Evolutionary conservation across 1,140 invertebrate species (phyloP).

Genomic region (Atta colombica): DNA sequence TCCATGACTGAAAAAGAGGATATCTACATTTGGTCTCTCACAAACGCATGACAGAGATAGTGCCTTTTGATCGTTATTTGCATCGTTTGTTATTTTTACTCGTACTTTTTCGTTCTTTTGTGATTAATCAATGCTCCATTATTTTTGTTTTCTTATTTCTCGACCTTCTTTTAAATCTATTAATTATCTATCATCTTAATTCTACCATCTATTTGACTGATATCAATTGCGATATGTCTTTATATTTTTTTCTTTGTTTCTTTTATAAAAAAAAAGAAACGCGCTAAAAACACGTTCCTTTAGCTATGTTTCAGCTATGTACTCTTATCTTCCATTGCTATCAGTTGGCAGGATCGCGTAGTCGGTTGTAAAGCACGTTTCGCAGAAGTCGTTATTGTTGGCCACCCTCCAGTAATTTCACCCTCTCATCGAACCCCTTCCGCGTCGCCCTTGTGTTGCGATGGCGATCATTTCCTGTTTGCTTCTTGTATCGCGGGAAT

Average conservation of each 20-base stretch:
- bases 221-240: neutral
- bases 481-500: neutral
- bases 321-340: slow-evolving; percentile 39
- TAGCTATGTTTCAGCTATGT: neutral
- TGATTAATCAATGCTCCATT: neutral
- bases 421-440: slow-evolving; percentile 39
- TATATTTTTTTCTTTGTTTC: neutral
- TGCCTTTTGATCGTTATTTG: neutral
- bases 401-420: slow-evolving; percentile 30
- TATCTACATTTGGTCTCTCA: neutral
- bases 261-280: neutral
- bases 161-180: neutral
- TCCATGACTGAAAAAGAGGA: neutral
- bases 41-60: neutral
- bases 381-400: slow-evolving; percentile 33
- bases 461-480: neutral
- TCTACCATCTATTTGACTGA: neutral
- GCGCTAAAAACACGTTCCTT: neutral
- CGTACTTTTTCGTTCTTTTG: neutral
- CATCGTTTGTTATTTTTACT: slow-evolving; percentile 7
- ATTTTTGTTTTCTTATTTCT: slow-evolving; percentile 25
- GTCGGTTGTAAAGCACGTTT: slow-evolving; percentile 32
- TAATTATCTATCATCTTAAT: neutral
- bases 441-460: slow-evolving; percentile 9
- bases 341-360: slow-evolving; percentile 4